Percentiles rank a stretch among this genome's conserved stretches.
Conservation (phyloP, 2,113 vertebrate species). For the Grammomys surdaster region DNA sequence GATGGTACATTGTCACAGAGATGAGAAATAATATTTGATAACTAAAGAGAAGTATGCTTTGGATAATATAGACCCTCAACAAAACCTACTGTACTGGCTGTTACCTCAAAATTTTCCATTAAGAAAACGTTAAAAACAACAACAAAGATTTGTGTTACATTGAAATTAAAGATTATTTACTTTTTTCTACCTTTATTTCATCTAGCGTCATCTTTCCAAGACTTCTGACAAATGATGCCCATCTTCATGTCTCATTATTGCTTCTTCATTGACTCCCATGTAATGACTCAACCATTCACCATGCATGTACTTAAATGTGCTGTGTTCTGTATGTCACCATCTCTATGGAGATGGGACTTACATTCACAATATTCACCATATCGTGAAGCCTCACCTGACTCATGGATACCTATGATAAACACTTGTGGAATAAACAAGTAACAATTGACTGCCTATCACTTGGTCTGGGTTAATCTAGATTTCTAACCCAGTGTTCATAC, state of each 20-base stretch:
- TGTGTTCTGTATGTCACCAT: fast-evolving
- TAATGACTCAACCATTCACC: not conserved
- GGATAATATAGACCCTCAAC: not conserved
- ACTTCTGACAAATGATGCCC: not conserved
- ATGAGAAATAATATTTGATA: not conserved
- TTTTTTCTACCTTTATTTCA: not conserved
- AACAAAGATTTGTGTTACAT: not conserved
- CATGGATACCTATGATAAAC: not conserved
- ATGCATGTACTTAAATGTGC: fast-evolving
- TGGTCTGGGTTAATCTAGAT: not conserved
- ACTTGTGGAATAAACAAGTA: not conserved
- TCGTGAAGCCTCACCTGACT: not conserved
- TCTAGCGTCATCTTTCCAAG: not conserved
- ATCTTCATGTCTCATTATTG: not conserved
- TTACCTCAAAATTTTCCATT: not conserved
- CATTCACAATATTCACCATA: no score
- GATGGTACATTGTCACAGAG: not conserved
- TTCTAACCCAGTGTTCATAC: not conserved
- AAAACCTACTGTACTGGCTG: not conserved
- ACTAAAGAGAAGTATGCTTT: not conserved
- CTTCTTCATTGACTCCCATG: not conserved
- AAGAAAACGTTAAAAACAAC: not conserved
- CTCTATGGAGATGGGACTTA: no score
- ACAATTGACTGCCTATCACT: fast-evolving
- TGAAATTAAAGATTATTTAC: not conserved